Percentiles rank a stretch among this genome's conserved stretches.
Conservation (phyloP, 1,140 invertebrate genomes). For the Macrobrachium rosenbergii region DNA sequence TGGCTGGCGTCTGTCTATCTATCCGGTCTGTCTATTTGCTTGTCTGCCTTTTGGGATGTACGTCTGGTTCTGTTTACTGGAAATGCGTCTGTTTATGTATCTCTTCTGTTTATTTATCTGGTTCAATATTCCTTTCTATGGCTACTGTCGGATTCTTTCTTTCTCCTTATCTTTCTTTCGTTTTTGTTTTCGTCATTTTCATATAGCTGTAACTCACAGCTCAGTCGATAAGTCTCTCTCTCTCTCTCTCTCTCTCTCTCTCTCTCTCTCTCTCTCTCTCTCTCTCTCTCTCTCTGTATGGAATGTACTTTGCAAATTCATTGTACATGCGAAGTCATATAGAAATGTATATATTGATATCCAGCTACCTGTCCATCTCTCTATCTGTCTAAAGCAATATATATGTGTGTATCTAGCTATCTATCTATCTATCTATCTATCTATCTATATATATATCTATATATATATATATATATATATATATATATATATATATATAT, state of each 20-base stretch:
- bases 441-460: slow-evolving; percentile 18
- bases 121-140: background rate
- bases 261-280: too few relatives aligned
- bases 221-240: background rate
- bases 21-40: too few relatives aligned
- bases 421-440: background rate
- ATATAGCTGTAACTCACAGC: background rate
- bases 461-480: slow-evolving; percentile 8
- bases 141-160: background rate
- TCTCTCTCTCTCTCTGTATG: too few relatives aligned
- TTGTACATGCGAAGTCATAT: background rate
- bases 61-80: too few relatives aligned
- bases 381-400: slow-evolving; percentile 7
- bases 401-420: slow-evolving; percentile 18
- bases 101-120: background rate
- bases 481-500: background rate
- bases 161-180: background rate
- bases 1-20: too few relatives aligned
- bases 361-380: slow-evolving; percentile 4
- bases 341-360: slow-evolving; percentile 13
- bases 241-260: slow-evolving; percentile 12
- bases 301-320: background rate
- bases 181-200: background rate
- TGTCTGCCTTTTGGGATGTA: too few relatives aligned
- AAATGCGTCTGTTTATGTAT: background rate